phyloP scores from a whole-genome alignment of 2,113 vertebrate genomes.

The Probosciger aterrimus region DNA sequence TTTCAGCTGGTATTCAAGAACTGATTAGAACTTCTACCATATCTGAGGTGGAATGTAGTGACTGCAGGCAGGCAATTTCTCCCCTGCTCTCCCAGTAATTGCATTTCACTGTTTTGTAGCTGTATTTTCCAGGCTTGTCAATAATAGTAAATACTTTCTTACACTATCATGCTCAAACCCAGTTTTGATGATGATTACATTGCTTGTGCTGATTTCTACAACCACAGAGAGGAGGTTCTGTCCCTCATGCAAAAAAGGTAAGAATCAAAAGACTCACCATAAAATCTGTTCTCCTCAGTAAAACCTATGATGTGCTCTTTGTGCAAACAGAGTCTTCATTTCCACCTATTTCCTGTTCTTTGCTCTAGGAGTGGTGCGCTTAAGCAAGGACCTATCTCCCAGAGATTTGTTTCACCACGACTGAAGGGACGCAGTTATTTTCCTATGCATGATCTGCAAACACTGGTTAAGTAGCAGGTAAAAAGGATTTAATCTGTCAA shows the following conservation, averaged over 20 bases:
- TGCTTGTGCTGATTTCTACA: neutral
- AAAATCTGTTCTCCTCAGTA: neutral
- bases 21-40: neutral
- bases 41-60: neutral
- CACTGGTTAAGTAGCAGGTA: neutral
- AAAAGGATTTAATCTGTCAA: neutral
- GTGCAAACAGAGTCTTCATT: neutral
- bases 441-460: neutral
- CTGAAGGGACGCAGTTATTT: neutral
- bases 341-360: neutral
- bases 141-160: neutral
- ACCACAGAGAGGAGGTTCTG: neutral
- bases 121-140: neutral
- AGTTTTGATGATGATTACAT: neutral
- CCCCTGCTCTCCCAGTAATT: neutral
- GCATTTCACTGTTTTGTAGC: neutral
- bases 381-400: neutral
- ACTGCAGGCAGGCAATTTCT: neutral
- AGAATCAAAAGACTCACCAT: neutral
- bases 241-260: fast-evolving
- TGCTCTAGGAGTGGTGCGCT: neutral
- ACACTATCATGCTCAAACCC: fast-evolving
- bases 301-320: neutral
- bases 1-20: neutral
- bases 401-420: neutral